Evolutionary conservation across 2,888 invertebrate species (phyloP).

Genomic region (Drosophila subsilvestris): DNA sequence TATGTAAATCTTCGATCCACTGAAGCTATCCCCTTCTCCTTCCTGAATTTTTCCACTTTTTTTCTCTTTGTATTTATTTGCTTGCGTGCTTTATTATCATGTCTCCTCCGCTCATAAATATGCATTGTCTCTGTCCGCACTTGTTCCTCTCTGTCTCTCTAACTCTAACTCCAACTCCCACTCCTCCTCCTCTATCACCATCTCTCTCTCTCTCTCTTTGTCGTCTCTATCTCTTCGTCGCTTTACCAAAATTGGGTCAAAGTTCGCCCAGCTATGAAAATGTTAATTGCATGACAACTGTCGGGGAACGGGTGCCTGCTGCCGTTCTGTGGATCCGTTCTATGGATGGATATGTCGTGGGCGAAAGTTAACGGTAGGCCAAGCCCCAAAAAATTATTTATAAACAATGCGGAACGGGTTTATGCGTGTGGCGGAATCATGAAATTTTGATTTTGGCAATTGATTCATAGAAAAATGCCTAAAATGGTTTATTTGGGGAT

Average conservation of each 20-base stretch:
- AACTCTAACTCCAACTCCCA: constrained; percentile 11
- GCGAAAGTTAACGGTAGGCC: constrained; percentile 38
- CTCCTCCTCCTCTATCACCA: constrained; percentile 4
- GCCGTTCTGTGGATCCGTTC: constrained; percentile 4
- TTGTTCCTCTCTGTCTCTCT: constrained; percentile 25
- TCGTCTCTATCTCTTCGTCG: neutral
- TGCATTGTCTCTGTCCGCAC: constrained; percentile 42
- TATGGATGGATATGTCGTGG: constrained; percentile 19
- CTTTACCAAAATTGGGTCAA: constrained; percentile 67
- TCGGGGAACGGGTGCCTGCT: neutral
- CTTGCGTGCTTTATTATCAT: constrained; percentile 64
- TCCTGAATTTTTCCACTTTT: neutral
- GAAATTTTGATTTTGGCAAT: neutral
- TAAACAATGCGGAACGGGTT: constrained; percentile 26
- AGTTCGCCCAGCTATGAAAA: constrained; percentile 69
- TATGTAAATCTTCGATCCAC: neutral
- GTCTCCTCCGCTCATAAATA: constrained; percentile 46
- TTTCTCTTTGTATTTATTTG: constrained; percentile 31
- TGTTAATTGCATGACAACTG: constrained; percentile 66
- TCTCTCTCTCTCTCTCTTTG: neutral
- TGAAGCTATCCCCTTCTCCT: neutral
- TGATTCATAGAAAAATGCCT: neutral
- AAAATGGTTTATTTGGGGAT: neutral
- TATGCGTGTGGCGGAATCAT: neutral
- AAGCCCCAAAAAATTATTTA: constrained; percentile 42